A percentile compares a stretch with the other conserved stretches of the same genome.
phyloP scores from a whole-genome alignment of 2,797 vertebrate genomes.

The Sciaenops ocellatus region DNA sequence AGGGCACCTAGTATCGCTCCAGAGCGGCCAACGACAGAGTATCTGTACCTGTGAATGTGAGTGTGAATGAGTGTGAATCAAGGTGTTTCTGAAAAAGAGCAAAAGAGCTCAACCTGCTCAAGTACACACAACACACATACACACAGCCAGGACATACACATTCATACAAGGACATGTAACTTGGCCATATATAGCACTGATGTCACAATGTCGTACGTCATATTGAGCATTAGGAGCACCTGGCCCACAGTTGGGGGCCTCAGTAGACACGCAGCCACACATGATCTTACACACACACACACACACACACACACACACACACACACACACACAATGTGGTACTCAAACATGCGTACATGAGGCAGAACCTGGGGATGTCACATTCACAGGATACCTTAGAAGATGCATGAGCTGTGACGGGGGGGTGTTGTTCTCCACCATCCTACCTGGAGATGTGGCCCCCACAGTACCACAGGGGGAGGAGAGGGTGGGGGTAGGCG shows the following conservation, averaged over 20 bases:
- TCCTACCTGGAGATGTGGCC: conserved; percentile 19
- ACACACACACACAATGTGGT: neutral
- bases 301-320: neutral
- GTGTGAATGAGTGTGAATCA: conserved; percentile 24
- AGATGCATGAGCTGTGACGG: conserved; percentile 56
- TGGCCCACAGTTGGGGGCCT: conserved; percentile 48
- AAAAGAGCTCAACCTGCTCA: conserved; percentile 3
- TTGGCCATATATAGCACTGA: conserved; percentile 55
- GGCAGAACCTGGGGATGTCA: neutral
- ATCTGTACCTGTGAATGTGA: conserved; percentile 1
- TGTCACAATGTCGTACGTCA: conserved; percentile 49
- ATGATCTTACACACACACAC: conserved; percentile 3
- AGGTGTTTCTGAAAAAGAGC: conserved; percentile 22
- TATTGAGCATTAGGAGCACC: conserved; percentile 56
- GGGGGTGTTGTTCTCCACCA: conserved; percentile 27
- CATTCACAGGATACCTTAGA: conserved; percentile 28
- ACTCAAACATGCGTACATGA: conserved; percentile 10
- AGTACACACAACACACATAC: conserved; percentile 8
- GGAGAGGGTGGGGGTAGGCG: neutral
- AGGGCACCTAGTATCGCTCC: neutral
- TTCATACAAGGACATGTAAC: conserved; percentile 33
- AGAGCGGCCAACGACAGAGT: conserved; percentile 2
- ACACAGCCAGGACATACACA: neutral
- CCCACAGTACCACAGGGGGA: neutral
- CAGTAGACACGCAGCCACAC: conserved; percentile 8